Evolutionary conservation across 2,888 invertebrate species (phyloP).

Genomic region (Odontocolon sp.): DNA sequence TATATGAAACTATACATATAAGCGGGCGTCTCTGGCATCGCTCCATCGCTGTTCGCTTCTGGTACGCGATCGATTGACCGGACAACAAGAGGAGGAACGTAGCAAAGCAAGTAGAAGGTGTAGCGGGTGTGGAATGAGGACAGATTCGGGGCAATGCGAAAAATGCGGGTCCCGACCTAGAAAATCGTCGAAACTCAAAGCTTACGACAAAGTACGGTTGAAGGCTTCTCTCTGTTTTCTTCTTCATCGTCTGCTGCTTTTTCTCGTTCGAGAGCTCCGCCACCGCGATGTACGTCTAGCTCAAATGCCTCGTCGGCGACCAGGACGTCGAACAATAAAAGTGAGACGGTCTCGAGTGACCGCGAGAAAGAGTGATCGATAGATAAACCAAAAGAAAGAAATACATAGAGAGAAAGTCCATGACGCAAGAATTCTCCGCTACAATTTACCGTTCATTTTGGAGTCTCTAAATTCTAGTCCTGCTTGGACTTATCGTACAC

Average conservation of each 20-base stretch:
- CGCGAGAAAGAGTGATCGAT: constrained; percentile 22
- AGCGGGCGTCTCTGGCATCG: background rate
- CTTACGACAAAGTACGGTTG: constrained; percentile 37
- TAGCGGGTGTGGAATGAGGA: constrained; percentile 21
- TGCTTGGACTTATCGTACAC: background rate
- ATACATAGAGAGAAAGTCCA: constrained; percentile 34
- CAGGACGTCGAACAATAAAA: constrained; percentile 52
- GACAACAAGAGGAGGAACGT: constrained; percentile 36
- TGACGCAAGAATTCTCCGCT: constrained; percentile 7
- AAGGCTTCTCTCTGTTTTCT: background rate
- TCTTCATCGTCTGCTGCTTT: background rate
- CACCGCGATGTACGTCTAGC: background rate
- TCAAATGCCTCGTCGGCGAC: background rate
- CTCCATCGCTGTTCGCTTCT: constrained; percentile 22
- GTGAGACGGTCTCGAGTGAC: constrained; percentile 37
- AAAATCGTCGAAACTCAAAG: constrained; percentile 60
- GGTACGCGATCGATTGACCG: constrained; percentile 50
- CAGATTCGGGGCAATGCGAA: constrained; percentile 58
- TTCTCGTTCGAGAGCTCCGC: background rate
- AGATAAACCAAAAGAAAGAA: constrained; percentile 29
- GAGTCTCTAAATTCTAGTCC: background rate
- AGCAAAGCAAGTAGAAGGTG: background rate
- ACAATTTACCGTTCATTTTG: constrained; percentile 35
- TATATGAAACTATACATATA: background rate
- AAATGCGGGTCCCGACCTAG: constrained; percentile 62